Percentiles rank a stretch among this genome's conserved stretches.
Evolutionary conservation across 1,140 invertebrate species (phyloP).

Genomic region (Mesaphorura yosii): DNA sequence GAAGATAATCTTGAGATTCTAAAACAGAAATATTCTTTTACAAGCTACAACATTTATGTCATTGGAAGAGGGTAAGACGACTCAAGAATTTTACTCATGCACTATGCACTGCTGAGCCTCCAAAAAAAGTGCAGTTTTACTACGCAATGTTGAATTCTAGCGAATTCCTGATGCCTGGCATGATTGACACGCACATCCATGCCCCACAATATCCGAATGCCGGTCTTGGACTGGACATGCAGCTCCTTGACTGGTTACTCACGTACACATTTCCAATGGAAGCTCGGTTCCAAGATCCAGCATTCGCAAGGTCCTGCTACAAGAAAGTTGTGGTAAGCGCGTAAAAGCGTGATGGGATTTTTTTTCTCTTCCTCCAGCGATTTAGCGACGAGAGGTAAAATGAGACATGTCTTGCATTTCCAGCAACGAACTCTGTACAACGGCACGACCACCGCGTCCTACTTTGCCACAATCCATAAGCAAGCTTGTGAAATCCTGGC

Average conservation of each 20-base stretch:
- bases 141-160: constrained; percentile 30
- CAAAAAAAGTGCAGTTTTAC: background rate
- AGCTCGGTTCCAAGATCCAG: constrained; percentile 51
- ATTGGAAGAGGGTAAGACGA: constrained; percentile 37
- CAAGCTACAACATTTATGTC: constrained; percentile 31
- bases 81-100: background rate
- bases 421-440: constrained; percentile 55
- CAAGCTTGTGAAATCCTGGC: constrained; percentile 59
- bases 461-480: constrained; percentile 68
- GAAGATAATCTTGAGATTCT: constrained; percentile 32
- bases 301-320: constrained; percentile 61
- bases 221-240: constrained; percentile 65
- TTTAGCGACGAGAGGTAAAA: background rate
- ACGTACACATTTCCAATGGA: constrained; percentile 80
- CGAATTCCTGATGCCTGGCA: constrained; percentile 70
- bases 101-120: background rate
- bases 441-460: constrained; percentile 79
- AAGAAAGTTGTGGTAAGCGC: constrained; percentile 62
- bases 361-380: background rate
- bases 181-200: constrained; percentile 80
- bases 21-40: constrained; percentile 31
- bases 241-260: constrained; percentile 69
- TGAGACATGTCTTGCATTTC: constrained; percentile 26
- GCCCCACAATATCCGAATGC: constrained; percentile 74
- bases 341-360: no score